These are phyloP conservation scores for Xestoiulus laeticollis DNA, from an alignment of 2,888 invertebrate genomes.

Conservation along the genomic window DNA sequence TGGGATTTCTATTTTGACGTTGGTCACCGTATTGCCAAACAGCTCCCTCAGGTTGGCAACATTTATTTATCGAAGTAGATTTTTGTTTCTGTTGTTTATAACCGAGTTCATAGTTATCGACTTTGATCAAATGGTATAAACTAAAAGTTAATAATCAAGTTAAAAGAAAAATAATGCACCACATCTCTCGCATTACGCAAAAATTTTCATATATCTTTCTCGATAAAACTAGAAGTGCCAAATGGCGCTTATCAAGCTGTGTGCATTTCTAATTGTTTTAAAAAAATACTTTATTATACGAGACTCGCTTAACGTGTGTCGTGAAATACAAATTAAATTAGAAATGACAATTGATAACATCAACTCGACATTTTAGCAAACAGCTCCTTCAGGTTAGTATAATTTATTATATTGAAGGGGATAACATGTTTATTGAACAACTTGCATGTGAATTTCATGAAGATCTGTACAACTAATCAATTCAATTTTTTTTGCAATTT, in stretches of 20 bases:
- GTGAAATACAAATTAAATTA: no score
- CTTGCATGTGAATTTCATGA: no score
- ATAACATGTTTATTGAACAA: no score
- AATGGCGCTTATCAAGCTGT: background rate
- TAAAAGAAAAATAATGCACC: no score
- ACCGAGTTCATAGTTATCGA: background rate
- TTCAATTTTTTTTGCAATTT: no score
- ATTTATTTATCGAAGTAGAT: background rate
- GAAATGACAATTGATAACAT: no score
- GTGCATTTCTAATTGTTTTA: background rate
- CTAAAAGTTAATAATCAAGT: background rate
- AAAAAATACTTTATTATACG: no score
- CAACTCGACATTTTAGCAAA: constrained; percentile 83
- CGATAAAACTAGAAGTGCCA: background rate
- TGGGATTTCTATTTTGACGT: constrained; percentile 99
- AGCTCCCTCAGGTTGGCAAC: constrained; percentile 74
- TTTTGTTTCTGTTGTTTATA: background rate
- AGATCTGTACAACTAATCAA: no score
- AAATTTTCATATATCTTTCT: no score
- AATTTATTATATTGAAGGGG: background rate
- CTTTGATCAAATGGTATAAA: constrained; percentile 1
- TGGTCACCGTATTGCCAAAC: constrained; percentile 94
- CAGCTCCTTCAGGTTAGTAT: constrained; percentile 78
- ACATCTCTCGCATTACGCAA: no score
- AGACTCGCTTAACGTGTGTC: no score